Conservation (phyloP, 2,113 vertebrate species). For the Atractosteus spatula region DNA sequence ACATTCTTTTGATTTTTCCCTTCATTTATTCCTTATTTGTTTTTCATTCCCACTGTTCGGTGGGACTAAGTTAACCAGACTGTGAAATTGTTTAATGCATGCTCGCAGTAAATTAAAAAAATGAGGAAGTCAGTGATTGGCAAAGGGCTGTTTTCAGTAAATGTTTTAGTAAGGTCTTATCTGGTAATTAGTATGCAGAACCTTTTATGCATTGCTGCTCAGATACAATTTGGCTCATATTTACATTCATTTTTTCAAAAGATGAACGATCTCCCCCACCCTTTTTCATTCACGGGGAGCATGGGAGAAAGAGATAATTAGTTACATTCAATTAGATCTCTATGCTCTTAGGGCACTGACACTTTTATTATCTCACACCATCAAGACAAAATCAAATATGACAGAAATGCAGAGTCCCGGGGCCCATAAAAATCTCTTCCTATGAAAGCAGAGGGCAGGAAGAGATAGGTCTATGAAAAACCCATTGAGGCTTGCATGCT, state of each 20-base stretch:
- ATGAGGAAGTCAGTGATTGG: not conserved
- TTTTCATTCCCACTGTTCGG: not conserved
- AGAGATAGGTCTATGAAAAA: too few species aligned
- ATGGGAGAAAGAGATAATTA: not conserved
- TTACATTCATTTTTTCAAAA: not conserved
- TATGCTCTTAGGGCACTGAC: not conserved
- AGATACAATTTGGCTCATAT: not conserved
- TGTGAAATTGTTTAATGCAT: not conserved
- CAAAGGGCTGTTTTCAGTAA: not conserved
- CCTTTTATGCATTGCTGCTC: not conserved
- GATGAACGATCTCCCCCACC: not conserved
- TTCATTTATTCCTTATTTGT: not conserved
- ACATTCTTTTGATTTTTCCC: constrained; percentile 18
- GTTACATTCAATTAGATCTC: constrained; percentile 8
- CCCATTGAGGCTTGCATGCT: too few species aligned
- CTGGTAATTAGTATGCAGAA: not conserved
- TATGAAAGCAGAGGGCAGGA: too few species aligned
- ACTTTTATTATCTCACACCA: not conserved
- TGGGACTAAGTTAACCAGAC: constrained; percentile 1
- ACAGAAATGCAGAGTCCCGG: too few species aligned
- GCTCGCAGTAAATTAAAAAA: not conserved
- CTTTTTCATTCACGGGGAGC: not conserved
- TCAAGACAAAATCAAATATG: too few species aligned
- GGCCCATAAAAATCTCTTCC: too few species aligned
- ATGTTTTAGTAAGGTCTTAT: constrained; percentile 4